phyloP scores from a whole-genome alignment of 2,113 vertebrate species.

The Ammospiza caudacuta region DNA sequence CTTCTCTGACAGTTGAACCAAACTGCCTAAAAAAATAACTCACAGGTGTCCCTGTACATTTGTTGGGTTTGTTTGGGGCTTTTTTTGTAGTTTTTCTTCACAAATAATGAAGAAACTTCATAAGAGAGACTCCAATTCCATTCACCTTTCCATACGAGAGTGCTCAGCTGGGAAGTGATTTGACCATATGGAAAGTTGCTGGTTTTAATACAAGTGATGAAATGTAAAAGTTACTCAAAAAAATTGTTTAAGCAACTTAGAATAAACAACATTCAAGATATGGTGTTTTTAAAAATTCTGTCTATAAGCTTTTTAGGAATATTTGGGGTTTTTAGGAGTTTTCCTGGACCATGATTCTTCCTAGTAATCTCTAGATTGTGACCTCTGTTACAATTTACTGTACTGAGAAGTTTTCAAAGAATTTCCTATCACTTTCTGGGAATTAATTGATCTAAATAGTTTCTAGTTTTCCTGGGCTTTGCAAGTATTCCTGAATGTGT shows the following conservation, averaged over 20 bases:
- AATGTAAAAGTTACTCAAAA: neutral
- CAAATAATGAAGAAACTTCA: neutral
- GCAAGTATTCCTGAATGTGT: neutral
- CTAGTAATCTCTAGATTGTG: neutral
- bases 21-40: neutral
- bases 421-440: neutral
- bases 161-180: neutral
- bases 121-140: neutral
- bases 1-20: neutral
- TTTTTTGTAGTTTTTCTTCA: neutral
- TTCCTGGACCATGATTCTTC: neutral
- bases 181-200: neutral
- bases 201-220: neutral
- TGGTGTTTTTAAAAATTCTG: neutral
- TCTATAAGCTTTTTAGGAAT: neutral
- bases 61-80: neutral
- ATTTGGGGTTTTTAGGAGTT: neutral
- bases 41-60: neutral
- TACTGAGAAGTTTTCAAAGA: neutral
- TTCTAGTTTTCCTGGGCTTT: neutral
- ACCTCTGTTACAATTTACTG: neutral
- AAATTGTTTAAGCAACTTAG: neutral
- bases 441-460: neutral
- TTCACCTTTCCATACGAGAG: neutral
- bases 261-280: neutral